Conservation (phyloP, 2,797 vertebrate genomes). For the Amniataba percoides region DNA sequence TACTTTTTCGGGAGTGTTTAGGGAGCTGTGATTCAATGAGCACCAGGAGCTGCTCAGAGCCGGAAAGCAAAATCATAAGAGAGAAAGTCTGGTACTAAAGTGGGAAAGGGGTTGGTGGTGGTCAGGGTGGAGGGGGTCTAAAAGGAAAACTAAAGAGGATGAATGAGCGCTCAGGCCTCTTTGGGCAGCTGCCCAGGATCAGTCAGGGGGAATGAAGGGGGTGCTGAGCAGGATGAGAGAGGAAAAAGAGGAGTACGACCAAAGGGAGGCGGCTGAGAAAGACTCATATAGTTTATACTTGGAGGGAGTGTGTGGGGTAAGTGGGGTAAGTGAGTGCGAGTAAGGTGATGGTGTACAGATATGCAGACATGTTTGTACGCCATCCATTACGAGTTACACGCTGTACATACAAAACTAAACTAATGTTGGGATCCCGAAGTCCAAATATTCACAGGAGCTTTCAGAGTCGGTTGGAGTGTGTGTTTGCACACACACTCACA, state of each 20-base stretch:
- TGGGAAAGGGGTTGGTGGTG: constrained; percentile 23
- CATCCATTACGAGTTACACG: neutral
- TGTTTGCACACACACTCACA: constrained; percentile 21
- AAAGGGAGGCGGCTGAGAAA: constrained; percentile 67
- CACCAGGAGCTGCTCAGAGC: constrained; percentile 65
- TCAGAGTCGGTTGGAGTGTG: neutral
- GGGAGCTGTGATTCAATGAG: constrained; percentile 71
- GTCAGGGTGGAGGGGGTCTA: constrained; percentile 43
- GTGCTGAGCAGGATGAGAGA: constrained; percentile 16
- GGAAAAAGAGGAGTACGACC: constrained; percentile 68
- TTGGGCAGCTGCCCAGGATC: constrained; percentile 80
- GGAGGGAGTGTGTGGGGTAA: constrained; percentile 21
- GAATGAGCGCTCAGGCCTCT: constrained; percentile 70
- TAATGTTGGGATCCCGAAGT: neutral
- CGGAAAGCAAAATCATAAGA: constrained; percentile 58
- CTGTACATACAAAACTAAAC: constrained; percentile 10
- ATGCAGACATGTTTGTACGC: constrained; percentile 18
- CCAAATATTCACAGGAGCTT: constrained; percentile 7
- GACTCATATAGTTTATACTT: constrained; percentile 39
- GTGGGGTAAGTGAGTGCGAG: neutral
- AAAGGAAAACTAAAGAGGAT: constrained; percentile 77
- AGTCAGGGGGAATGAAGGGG: constrained; percentile 58
- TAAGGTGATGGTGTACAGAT: neutral
- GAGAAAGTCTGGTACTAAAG: constrained; percentile 36
- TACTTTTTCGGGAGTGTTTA: constrained; percentile 34